These are phyloP conservation scores for Drosophila mettleri DNA, from an alignment of 2,888 invertebrate species.

Conservation along the genomic window DNA sequence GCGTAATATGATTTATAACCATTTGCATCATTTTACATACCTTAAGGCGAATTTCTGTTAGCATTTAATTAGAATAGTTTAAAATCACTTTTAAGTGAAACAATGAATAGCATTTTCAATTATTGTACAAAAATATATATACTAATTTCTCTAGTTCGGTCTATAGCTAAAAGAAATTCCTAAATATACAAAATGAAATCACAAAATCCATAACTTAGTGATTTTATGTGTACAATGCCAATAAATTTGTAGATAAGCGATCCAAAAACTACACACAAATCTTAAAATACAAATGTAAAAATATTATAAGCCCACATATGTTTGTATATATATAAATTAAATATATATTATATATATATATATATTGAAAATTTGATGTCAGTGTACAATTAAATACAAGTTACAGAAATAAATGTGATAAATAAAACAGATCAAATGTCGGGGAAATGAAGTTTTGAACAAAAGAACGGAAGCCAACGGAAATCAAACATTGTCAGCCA, in stretches of 20 bases:
- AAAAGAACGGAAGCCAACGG: constrained; percentile 58
- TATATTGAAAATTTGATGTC: constrained; percentile 39
- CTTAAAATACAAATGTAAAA: constrained; percentile 33
- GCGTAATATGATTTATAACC: not conserved
- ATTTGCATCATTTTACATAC: constrained; percentile 29
- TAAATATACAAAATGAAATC: constrained; percentile 14
- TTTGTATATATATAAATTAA: constrained; percentile 12
- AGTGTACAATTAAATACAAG: constrained; percentile 62
- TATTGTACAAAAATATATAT: constrained; percentile 60
- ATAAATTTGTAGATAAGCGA: constrained; percentile 43
- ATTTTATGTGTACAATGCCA: constrained; percentile 48
- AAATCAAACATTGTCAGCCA: constrained; percentile 24
- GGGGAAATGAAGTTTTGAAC: constrained; percentile 29
- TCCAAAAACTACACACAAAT: constrained; percentile 25
- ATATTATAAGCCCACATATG: constrained; percentile 33
- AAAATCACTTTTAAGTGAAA: constrained; percentile 39
- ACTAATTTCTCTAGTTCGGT: constrained; percentile 24
- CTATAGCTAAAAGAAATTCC: constrained; percentile 27
- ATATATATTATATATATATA: constrained; percentile 9
- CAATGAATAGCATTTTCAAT: constrained; percentile 34
- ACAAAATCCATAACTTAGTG: constrained; percentile 40
- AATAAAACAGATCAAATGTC: constrained; percentile 47
- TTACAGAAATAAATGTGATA: constrained; percentile 73
- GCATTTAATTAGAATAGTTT: constrained; percentile 32
- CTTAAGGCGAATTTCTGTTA: constrained; percentile 30